Base-by-base conservation (phyloP, 2,888 invertebrate species). In the Tinea pellionella region DNA sequence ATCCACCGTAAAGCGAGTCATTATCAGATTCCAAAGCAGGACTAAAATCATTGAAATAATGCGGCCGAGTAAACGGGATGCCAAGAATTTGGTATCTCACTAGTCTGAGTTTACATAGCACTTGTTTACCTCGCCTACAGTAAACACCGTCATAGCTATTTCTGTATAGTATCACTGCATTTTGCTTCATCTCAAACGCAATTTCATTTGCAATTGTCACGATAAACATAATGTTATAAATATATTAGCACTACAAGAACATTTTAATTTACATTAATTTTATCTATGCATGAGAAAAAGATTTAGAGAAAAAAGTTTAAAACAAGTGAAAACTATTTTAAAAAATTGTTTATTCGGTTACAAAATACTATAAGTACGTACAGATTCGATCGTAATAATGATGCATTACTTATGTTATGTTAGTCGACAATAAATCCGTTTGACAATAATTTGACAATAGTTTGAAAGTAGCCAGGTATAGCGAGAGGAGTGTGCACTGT, bases 51-150 rank as follows among this genome's bases (percentile, higher is more conserved):
- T 47, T 47, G 12, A 47, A 47, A 16, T 57, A 57, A 78, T 76
- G 77, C 76, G 72, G 71, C 67, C 72, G 66, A 66, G 69, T 68
- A 43, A 47, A 66, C 62, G 70, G 73, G 73, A 78, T 79, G 80
- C 75, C 77, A 80, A 79, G 82, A 81, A 84, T 85, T 82, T 78
- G 73, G 77, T 74, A 71, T 74, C 76, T 70, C 74, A 73, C 72
- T n/a, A n/a, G n/a, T 69, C 72, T 32, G 68, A 73, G 75, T 80
- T 75, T 74, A 73, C 77, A 70, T 67, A 70, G 73, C 74, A 73
- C 76, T 80, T 78, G 80, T 80, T 84, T 80, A 78, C 82, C 77
- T 80, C 80, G 76, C 69, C 60, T 42, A n/a, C 60, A 24, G 12
- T 53, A n/a, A n/a, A 53, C 24, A 53, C 53, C 12, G 53, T 53